phyloP scores from a whole-genome alignment of 2,113 vertebrate genomes.

The Apteryx owenii region DNA sequence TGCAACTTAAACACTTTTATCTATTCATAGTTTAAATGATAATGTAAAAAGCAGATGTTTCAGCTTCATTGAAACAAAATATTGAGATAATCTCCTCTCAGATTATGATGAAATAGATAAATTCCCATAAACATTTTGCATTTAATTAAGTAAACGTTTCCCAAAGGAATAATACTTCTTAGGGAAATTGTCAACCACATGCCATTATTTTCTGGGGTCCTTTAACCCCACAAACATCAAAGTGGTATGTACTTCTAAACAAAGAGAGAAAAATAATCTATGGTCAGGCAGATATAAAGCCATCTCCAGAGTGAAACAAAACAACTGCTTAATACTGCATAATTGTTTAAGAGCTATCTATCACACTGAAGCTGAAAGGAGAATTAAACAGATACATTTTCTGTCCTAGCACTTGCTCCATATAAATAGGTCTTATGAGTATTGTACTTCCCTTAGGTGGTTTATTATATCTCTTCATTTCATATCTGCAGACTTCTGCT shows the following conservation, averaged over 20 bases:
- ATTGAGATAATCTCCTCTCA: not conserved
- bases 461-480: not conserved
- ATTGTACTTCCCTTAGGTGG: not conserved
- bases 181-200: not conserved
- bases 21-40: not conserved
- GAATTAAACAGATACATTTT: not conserved
- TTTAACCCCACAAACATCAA: not conserved
- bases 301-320: not conserved
- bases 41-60: not conserved
- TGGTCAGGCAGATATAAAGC: not conserved
- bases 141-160: conserved; percentile 3
- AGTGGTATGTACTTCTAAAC: not conserved
- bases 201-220: not conserved
- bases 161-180: not conserved
- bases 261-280: not conserved
- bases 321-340: not conserved
- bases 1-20: not conserved
- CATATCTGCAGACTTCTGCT: not conserved
- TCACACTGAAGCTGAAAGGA: not conserved
- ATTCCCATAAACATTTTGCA: not conserved
- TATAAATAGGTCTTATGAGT: not conserved
- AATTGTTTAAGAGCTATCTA: not conserved
- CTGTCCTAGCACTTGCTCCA: not conserved
- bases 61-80: not conserved
- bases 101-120: not conserved